Base-by-base conservation (phyloP, 1,140 invertebrate species). In the Drosophila ohnishii region DNA sequence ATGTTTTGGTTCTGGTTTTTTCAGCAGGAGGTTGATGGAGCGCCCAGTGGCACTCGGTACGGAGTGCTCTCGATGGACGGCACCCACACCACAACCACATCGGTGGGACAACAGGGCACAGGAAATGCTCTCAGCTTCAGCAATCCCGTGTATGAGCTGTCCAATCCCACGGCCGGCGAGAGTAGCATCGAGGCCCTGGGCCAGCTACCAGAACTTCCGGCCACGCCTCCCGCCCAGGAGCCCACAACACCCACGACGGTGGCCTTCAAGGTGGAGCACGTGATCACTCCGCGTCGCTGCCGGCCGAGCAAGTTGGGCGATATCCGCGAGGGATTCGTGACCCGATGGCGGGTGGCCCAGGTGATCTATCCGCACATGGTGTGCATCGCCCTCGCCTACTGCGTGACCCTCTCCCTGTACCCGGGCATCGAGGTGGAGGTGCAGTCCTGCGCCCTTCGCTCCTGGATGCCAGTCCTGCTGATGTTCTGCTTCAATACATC, bases 381-480 rank as follows among this genome's bases (percentile, higher is more conserved):
- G 14, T 96, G 96, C 16, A 97, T 98, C 59, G 95, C 95, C 1
- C 90, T 97, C 30, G 96, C 96, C 14, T 98, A 98, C 86, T 96
- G 96, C 83, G 96, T 97, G 0, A 98, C 97, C 0, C 92, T 98
- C 1, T 96, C 95, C 63, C 92, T 98, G 2, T 98, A 98, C 85
- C 97, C 97, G 5, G 97, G 97, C 30, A 97, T 98, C 28, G 94
- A 96, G 61, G 97, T 96, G 0, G 97, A 98, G 92, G 95, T 98
- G 35, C 93, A 95, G 37, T 97, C 96, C 35, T 98, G 97, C 80
- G 94, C 93, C 22, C 94, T 97, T 28, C 94, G 94, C 8, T 95
- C 95, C 2, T 98, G 97, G 97, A 97, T 98, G 96, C 97, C 97
- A 0, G 96, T 98, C 3, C 93, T 98, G 14, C 92, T 98, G 32